Evolutionary conservation across 2,888 invertebrate species (phyloP).

Genomic region (Tiliacea citrago): DNA sequence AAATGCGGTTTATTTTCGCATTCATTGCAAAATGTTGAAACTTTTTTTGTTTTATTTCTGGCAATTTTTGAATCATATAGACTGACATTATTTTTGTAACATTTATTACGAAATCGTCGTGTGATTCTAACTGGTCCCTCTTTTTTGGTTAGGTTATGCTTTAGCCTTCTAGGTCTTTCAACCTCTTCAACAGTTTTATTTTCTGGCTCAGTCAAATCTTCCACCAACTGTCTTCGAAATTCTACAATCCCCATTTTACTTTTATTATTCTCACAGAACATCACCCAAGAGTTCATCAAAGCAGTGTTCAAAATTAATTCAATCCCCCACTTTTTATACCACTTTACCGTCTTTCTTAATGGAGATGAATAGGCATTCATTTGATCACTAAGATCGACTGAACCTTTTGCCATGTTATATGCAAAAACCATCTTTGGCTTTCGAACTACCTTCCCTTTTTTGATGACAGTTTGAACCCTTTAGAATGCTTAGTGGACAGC

Average conservation of each 20-base stretch:
- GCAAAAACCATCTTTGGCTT: constrained; percentile 14
- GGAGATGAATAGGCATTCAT: constrained; percentile 39
- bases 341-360: constrained; percentile 24
- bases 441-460: constrained; percentile 1
- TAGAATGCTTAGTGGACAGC: constrained; percentile 57
- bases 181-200: not conserved
- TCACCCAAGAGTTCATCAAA: constrained; percentile 25
- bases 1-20: constrained; percentile 16
- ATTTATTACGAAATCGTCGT: not conserved
- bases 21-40: constrained; percentile 18
- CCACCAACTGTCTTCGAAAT: constrained; percentile 2
- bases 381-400: constrained; percentile 37
- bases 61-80: not conserved
- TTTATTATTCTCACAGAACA: constrained; percentile 11
- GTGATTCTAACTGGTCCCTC: not conserved
- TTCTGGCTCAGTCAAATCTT: not conserved
- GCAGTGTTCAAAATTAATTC: constrained; percentile 29
- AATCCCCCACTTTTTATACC: constrained; percentile 24
- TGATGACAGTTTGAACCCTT: not conserved
- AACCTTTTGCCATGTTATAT: constrained; percentile 35
- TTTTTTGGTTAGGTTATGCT: too few species aligned
- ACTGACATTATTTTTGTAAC: not conserved
- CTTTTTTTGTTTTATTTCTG: constrained; percentile 7
- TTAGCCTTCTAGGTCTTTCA: not conserved
- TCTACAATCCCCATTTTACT: constrained; percentile 10